Conservation (phyloP, 2,797 vertebrate genomes). For the Gambusia yucatana region DNA sequence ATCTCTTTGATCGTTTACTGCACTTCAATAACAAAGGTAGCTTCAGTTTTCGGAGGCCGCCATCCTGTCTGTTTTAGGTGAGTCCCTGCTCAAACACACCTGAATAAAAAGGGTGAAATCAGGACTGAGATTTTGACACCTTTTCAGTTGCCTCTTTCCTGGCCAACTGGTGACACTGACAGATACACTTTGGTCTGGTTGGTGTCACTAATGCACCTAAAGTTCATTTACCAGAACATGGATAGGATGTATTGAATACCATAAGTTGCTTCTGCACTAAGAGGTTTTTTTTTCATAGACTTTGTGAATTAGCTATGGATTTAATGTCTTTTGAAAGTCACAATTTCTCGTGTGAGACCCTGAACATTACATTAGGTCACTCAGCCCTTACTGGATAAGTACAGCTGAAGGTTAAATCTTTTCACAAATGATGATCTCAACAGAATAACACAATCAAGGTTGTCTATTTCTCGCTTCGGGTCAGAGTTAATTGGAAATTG, state of each 20-base stretch:
- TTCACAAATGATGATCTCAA: conserved; percentile 18
- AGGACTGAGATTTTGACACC: neutral
- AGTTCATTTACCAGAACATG: neutral
- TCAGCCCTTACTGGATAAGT: neutral
- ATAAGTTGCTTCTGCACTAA: neutral
- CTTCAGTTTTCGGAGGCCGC: neutral
- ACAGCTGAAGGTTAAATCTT: conserved; percentile 19
- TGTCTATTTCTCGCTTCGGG: conserved; percentile 11
- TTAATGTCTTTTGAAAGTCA: neutral
- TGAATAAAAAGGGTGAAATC: neutral
- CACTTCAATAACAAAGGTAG: neutral
- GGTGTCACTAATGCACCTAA: neutral
- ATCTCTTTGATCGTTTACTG: neutral
- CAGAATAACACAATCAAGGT: conserved; percentile 10
- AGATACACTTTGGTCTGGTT: neutral
- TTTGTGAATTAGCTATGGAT: neutral
- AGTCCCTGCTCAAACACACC: neutral
- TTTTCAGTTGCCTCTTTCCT: neutral
- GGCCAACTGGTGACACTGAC: neutral
- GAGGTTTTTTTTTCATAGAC: neutral
- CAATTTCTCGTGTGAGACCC: neutral
- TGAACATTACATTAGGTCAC: conserved; percentile 7
- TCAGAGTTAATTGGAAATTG: conserved; percentile 14
- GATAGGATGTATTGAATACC: neutral
- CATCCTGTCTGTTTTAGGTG: neutral